Evolutionary conservation across 2,113 vertebrate genomes (phyloP).

Genomic region (Crocuta crocuta): DNA sequence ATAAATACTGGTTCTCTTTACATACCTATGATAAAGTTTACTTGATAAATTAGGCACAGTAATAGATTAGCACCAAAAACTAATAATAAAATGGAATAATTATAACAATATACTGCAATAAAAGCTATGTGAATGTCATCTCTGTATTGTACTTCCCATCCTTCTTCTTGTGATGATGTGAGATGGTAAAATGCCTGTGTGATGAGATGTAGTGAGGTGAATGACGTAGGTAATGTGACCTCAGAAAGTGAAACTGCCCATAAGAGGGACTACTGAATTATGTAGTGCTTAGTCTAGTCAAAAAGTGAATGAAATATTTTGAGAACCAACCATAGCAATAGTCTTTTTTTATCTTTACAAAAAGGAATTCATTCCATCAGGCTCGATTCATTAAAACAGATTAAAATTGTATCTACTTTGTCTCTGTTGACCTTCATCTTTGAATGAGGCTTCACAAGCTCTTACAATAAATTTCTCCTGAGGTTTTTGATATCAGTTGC

Average conservation of each 20-base stretch:
- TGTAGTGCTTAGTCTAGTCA: slow-evolving; percentile 51
- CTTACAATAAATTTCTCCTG: slow-evolving; percentile 70
- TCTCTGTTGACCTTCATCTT: slow-evolving; percentile 75
- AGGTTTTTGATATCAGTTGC: slow-evolving; percentile 54
- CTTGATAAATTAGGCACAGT: not conserved
- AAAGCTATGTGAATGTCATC: not conserved
- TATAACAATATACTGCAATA: not conserved
- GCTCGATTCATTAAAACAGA: slow-evolving; percentile 70
- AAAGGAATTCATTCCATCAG: slow-evolving; percentile 58
- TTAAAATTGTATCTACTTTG: slow-evolving; percentile 58
- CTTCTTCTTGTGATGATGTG: not conserved
- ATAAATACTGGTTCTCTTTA: not conserved
- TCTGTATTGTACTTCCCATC: not conserved
- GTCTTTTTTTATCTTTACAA: not conserved
- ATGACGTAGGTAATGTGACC: not conserved
- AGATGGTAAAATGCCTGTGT: not conserved
- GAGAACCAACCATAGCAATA: slow-evolving; percentile 59
- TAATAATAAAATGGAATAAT: not conserved
- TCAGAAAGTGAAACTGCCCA: not conserved
- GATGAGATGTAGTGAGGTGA: not conserved
- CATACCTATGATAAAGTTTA: not conserved
- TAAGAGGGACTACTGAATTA: not conserved
- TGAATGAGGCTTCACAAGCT: slow-evolving; percentile 54
- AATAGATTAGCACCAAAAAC: not conserved
- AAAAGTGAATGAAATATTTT: slow-evolving; percentile 62